These are phyloP conservation scores for Caradrina clavipalpis DNA, from an alignment of 2,888 invertebrate genomes.

Conservation along the genomic window DNA sequence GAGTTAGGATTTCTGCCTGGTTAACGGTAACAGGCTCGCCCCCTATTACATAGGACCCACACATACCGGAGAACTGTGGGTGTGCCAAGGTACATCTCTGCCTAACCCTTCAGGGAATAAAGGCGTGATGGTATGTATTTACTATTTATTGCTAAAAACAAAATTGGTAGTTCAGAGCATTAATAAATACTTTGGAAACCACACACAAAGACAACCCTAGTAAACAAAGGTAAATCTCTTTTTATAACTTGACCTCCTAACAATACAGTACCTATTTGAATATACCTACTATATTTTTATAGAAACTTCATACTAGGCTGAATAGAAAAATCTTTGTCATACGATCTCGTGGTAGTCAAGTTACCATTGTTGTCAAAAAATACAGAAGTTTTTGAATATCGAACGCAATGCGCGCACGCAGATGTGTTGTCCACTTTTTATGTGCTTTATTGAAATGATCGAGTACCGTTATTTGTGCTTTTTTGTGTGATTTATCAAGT, in stretches of 20 bases:
- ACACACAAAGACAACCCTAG: too few species aligned
- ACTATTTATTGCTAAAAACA: too few species aligned
- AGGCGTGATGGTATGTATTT: too few species aligned
- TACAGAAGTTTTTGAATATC: slow-evolving; percentile 81
- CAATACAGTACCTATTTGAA: slow-evolving; percentile 41
- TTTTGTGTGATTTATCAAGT: slow-evolving; percentile 76
- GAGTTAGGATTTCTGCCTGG: too few species aligned
- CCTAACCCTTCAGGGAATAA: too few species aligned
- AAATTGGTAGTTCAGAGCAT: too few species aligned
- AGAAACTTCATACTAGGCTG: slow-evolving; percentile 18
- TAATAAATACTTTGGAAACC: too few species aligned
- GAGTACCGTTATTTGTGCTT: slow-evolving; percentile 79
- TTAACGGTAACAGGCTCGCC: too few species aligned
- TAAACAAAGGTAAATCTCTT: neutral
- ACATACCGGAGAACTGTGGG: too few species aligned
- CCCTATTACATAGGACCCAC: too few species aligned
- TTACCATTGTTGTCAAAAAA: slow-evolving; percentile 80
- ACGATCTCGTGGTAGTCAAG: slow-evolving; percentile 78
- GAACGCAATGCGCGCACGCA: slow-evolving; percentile 80
- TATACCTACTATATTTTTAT: slow-evolving; percentile 37
- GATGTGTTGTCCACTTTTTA: slow-evolving; percentile 87
- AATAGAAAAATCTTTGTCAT: slow-evolving; percentile 73
- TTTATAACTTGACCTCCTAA: slow-evolving; percentile 1
- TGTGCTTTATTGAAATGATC: slow-evolving; percentile 80
- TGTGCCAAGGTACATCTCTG: too few species aligned